Evolutionary conservation across 2,888 invertebrate species (phyloP), one percentile per base, ranked within the genome.

Genomic region (Helleia helle): DNA sequence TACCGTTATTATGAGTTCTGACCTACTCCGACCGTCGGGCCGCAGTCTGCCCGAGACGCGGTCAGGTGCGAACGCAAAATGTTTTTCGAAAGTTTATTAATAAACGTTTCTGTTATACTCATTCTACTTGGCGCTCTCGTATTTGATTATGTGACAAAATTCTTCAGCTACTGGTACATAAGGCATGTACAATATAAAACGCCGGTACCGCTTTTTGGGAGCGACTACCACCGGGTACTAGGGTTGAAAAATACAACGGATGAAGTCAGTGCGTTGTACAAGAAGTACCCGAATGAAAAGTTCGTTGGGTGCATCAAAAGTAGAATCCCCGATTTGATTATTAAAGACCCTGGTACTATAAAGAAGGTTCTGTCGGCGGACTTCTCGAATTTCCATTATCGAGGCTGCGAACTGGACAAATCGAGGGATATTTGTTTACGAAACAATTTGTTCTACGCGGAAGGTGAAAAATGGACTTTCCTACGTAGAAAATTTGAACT

Each of bases 381-480:
- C 67, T 81, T 76, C 55, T 67, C 69, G 51, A 68, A 77, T 75
- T 84, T 84, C 72, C 73, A 77, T 66, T 70, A 73, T 62, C 68
- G 83, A 65, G 84, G 84, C 58, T 71, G 76, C 54, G 71, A 67
- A 62, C 71, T 84, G 70, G 79, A 79, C 74, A 81, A 77, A 72
- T 80, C 83, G 65, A 68, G 62, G 71, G 84, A 84, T 80, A 73
- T 80, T 77, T 83, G 81, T 75, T 68, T 84, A 72, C 73, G 74
- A 73, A 76, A 83, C 79, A 84, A 84, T 77, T 73, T 81, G 66
- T 84, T 81, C 66, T 81, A 81, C 54, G 68, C 76, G 11, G 79
- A 83, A 53, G 80, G 74, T 25, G 81, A 81, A 68, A 83, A 81
- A 46, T 81, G 84, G 79, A 77, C 76, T 51, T 52, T 80, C 57